phyloP scores from a whole-genome alignment of 1,140 invertebrate genomes.

The Diorhabda elongata region DNA sequence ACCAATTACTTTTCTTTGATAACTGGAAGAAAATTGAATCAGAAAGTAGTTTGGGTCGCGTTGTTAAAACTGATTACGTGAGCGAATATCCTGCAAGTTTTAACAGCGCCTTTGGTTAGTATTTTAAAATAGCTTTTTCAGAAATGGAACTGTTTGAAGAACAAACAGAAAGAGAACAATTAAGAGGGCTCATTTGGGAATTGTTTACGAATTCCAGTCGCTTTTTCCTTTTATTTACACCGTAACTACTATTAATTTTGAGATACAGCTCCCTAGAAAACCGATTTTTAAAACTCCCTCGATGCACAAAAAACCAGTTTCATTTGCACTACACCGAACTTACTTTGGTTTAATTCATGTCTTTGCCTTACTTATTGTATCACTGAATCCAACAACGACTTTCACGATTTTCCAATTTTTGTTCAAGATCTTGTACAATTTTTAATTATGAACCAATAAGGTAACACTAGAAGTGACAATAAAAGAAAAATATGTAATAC shows the following conservation, averaged over 20 bases:
- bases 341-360: no score
- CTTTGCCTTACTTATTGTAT: no score
- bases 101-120: not conserved
- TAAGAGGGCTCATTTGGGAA: not conserved
- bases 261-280: conserved; percentile 1
- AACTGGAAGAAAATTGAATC: not conserved
- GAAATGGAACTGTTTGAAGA: conserved; percentile 9
- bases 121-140: not conserved
- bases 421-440: no score
- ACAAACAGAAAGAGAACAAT: conserved; percentile 9
- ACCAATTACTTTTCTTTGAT: not conserved
- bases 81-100: not conserved
- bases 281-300: not conserved
- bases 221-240: conserved; percentile 1
- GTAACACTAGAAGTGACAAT: no score
- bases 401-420: no score
- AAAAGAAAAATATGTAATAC: no score
- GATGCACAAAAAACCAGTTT: not conserved
- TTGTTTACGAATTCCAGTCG: not conserved
- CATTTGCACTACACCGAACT: no score
- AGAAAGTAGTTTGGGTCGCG: not conserved
- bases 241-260: not conserved
- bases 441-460: no score
- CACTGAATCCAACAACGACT: no score
- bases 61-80: not conserved